Percentiles rank a stretch among this genome's conserved stretches.
phyloP scores from a whole-genome alignment of 2,888 invertebrate genomes.

The Pseudoips prasinana region DNA sequence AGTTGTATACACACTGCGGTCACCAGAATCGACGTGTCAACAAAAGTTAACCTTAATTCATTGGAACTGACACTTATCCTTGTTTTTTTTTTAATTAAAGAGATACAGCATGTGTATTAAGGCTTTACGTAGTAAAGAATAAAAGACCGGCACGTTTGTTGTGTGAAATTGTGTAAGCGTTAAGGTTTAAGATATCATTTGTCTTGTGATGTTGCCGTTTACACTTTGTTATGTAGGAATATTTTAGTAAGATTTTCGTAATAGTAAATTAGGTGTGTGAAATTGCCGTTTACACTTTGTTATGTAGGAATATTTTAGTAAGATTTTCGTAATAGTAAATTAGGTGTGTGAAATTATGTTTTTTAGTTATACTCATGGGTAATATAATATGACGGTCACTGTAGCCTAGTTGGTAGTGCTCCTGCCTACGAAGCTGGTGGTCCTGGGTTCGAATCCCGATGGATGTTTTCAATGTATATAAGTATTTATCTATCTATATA shows the following conservation, averaged over 20 bases:
- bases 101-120: constrained; percentile 34
- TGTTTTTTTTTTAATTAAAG: constrained; percentile 45
- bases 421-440: no score
- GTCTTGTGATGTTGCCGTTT: constrained; percentile 36
- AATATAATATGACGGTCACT: no score
- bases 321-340: no score
- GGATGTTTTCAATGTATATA: no score
- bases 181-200: constrained; percentile 37
- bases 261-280: constrained; percentile 10
- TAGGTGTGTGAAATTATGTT: no score
- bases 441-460: no score
- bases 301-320: no score
- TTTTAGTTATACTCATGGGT: no score
- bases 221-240: constrained; percentile 17
- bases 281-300: constrained; percentile 26
- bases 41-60: constrained; percentile 46
- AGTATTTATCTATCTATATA: no score
- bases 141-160: constrained; percentile 41
- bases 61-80: constrained; percentile 46
- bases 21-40: constrained; percentile 45
- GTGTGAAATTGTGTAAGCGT: constrained; percentile 40
- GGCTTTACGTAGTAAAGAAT: constrained; percentile 35
- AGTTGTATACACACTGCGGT: constrained; percentile 43
- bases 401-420: no score
- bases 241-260: no score